These are phyloP conservation scores for Zygothrica quintamaculata DNA, from an alignment of 2,888 invertebrate species.

Conservation along the genomic window DNA sequence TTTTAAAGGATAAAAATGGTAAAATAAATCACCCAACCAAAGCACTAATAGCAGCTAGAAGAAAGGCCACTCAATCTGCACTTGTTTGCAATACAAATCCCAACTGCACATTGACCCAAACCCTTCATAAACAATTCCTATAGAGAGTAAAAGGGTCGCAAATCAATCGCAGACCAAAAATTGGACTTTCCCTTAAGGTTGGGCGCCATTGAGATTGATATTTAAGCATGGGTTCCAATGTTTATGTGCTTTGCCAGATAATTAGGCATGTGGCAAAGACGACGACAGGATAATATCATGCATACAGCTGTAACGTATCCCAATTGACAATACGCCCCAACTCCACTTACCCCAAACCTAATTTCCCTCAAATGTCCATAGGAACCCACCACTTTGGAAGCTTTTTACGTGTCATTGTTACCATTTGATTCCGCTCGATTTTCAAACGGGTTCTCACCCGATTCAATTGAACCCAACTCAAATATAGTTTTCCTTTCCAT, in stretches of 20 bases:
- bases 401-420: conserved; percentile 69
- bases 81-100: conserved; percentile 44
- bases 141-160: conserved; percentile 63
- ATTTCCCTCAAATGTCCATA: too few relatives aligned
- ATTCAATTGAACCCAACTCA: conserved; percentile 72
- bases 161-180: conserved; percentile 65
- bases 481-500: too few relatives aligned
- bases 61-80: conserved; percentile 41
- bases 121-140: conserved; percentile 1
- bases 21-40: conserved; percentile 53
- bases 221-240: conserved; percentile 35
- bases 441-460: conserved; percentile 13
- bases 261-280: conserved; percentile 71
- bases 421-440: conserved; percentile 52
- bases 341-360: conserved; percentile 1
- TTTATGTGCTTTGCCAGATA: conserved; percentile 74
- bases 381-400: conserved; percentile 12
- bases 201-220: conserved; percentile 44
- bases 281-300: conserved; percentile 43
- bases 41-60: conserved; percentile 10
- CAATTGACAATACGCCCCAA: too few relatives aligned
- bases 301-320: background rate
- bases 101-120: conserved; percentile 6
- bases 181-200: too few relatives aligned
- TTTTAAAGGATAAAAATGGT: conserved; percentile 43